Evolutionary conservation across 2,797 vertebrate genomes (phyloP).

Genomic region (Silurus aristotelis): DNA sequence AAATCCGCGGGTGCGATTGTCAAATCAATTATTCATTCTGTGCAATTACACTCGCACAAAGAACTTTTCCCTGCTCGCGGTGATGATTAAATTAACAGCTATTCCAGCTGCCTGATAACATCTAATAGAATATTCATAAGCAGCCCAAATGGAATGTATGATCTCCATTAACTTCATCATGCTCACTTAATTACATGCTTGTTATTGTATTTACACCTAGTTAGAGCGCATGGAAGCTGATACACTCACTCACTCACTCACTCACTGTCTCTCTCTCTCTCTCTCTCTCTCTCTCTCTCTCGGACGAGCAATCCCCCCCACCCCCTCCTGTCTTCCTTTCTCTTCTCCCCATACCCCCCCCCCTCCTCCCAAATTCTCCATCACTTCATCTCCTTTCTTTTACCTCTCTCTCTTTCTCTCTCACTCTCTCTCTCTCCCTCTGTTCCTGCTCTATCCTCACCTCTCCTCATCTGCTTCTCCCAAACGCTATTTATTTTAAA

Average conservation of each 20-base stretch:
- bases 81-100: slow-evolving; percentile 99
- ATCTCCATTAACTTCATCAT: slow-evolving; percentile 99
- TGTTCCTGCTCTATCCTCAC: slow-evolving; percentile 31
- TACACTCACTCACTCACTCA: slow-evolving; percentile 86
- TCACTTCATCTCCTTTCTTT: slow-evolving; percentile 31
- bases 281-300: slow-evolving; percentile 58
- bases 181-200: slow-evolving; percentile 99
- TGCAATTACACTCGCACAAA: slow-evolving; percentile 99
- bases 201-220: slow-evolving; percentile 99
- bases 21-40: slow-evolving; percentile 99
- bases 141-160: slow-evolving; percentile 99
- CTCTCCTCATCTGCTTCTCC: slow-evolving; percentile 43
- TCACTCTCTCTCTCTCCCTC: slow-evolving; percentile 33
- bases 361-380: slow-evolving; percentile 25
- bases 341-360: background rate
- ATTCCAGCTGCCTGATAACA: slow-evolving; percentile 99
- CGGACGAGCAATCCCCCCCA: slow-evolving; percentile 85
- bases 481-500: slow-evolving; percentile 99
- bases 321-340: slow-evolving; percentile 40
- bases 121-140: slow-evolving; percentile 99
- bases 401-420: slow-evolving; percentile 16
- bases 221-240: slow-evolving; percentile 99
- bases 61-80: slow-evolving; percentile 99
- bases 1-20: slow-evolving; percentile 99
- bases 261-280: slow-evolving; percentile 65